A percentile compares a stretch with the other conserved stretches of the same genome.
phyloP scores from a whole-genome alignment of 2,888 invertebrate species.

The Meteorus colon region DNA sequence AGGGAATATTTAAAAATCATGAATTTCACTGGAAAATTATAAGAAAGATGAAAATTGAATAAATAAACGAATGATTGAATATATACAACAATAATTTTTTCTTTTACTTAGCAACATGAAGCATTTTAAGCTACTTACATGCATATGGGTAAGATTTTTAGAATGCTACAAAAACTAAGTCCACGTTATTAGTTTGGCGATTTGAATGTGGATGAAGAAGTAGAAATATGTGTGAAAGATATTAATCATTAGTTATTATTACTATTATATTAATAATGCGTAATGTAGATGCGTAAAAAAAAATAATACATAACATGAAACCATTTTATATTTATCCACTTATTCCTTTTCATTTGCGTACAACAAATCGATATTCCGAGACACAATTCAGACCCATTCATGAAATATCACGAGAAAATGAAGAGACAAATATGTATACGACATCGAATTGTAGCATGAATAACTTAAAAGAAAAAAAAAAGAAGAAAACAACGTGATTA shows the following conservation, averaged over 20 bases:
- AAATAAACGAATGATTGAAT: neutral
- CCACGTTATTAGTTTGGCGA: constrained; percentile 5
- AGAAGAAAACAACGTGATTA: neutral
- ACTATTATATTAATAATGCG: constrained; percentile 10
- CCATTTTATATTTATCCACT: constrained; percentile 5
- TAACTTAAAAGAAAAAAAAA: neutral
- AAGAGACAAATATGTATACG: neutral
- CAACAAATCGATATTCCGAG: neutral
- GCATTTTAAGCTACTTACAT: constrained; percentile 21
- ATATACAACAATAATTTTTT: neutral
- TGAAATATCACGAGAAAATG: too few species aligned
- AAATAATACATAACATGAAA: constrained; percentile 11
- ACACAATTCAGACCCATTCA: too few species aligned
- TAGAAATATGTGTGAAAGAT: neutral
- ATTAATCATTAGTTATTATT: neutral
- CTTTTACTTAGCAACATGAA: constrained; percentile 25
- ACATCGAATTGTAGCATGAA: neutral
- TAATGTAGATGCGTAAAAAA: constrained; percentile 11
- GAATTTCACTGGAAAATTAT: too few species aligned
- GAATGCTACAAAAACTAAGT: constrained; percentile 13
- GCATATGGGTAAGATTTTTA: constrained; percentile 13
- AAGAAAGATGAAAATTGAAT: neutral
- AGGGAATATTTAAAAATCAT: neutral
- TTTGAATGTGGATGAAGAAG: neutral
- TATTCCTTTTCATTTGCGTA: neutral